Evolutionary conservation across 2,113 vertebrate species (phyloP).

Genomic region (Neolamprologus caudopunctatus): DNA sequence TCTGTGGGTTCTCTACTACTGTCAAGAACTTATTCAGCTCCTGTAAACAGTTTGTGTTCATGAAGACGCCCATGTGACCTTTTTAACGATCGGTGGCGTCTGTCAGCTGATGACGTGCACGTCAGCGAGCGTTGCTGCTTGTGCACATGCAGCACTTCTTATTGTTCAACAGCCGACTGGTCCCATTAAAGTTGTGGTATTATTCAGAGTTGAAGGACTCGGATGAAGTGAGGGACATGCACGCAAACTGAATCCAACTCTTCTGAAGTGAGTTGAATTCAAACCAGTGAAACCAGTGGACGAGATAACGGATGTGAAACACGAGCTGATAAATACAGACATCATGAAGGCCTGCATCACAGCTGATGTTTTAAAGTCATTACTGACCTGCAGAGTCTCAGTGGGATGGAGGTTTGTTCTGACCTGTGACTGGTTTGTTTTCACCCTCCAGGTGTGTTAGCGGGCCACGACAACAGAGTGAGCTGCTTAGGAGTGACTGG

Average conservation of each 20-base stretch:
- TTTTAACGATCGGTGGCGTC: neutral
- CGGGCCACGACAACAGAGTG: conserved; percentile 96
- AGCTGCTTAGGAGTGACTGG: conserved; percentile 96
- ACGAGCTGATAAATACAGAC: neutral
- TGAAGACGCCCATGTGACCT: neutral
- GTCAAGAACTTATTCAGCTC: neutral
- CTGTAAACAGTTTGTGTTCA: neutral
- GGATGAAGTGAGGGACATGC: neutral
- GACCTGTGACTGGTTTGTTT: neutral
- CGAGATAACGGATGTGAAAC: neutral
- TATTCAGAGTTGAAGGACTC: neutral
- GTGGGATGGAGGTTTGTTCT: neutral
- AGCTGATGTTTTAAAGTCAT: neutral
- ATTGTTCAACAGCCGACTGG: neutral
- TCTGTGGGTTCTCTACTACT: neutral
- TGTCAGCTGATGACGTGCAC: neutral
- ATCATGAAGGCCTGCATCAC: neutral
- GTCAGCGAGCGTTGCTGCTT: neutral
- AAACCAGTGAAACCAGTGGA: neutral
- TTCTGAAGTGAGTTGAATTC: neutral
- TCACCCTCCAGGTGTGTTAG: conserved; percentile 80
- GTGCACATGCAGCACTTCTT: neutral
- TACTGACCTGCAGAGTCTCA: neutral
- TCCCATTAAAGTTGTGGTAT: neutral
- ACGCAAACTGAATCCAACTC: neutral